Conservation (phyloP, 2,113 vertebrate species). For the zebrafish (Danio rerio) region GRCz12tu NC_133186.1:23759501-23760000, state of each 20-base stretch:
- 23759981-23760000: neutral
- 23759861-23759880: constrained; percentile 60
- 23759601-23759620: constrained; percentile 64
- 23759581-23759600: constrained; percentile 59
- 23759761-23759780: constrained; percentile 47
- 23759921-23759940: constrained; percentile 54
- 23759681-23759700: constrained; percentile 34
- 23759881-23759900: constrained; percentile 52
- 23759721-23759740: constrained; percentile 45
- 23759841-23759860: constrained; percentile 65
- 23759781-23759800: constrained; percentile 63
- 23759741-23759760: neutral
- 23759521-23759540: constrained; percentile 97
- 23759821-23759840: constrained; percentile 69
- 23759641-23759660: constrained; percentile 28
- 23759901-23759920: constrained; percentile 49
- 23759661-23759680: neutral
- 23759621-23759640: constrained; percentile 30
- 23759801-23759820: constrained; percentile 36
- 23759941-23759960: constrained; percentile 41
- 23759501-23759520: constrained; percentile 88
- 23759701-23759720: constrained; percentile 21
- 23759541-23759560: constrained; percentile 99
- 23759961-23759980: neutral
- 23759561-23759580: constrained; percentile 85